Base-by-base conservation (phyloP, 1,140 invertebrate species). In the Drosophila burlai region DNA sequence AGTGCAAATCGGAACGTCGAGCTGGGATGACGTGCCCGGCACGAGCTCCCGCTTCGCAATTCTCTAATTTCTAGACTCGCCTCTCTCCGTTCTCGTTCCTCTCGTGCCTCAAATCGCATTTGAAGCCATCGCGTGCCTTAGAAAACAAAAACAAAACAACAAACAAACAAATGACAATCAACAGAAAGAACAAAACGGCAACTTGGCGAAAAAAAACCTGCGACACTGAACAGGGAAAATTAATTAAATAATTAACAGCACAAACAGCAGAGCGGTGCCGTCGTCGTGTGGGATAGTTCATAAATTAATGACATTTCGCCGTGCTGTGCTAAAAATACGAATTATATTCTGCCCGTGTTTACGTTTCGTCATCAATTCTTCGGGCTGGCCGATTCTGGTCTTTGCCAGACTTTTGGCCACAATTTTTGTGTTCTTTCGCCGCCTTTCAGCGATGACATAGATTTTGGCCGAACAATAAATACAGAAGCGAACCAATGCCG, bases 1-100 rank as follows among this genome's bases (percentile, higher is more conserved):
- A 87, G 84, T 87, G 84, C 84, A 78, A 89, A 83, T 87, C 83
- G 73, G 60, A 84, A 75, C 81, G 84, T 81, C 66, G 84, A 67
- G 74, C 68, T 84, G 84, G 72, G 76, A 80, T 81, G 83, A 81
- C 84, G 75, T 83, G 81, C 80, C 64, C 58, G 43, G 75, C 75
- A 76, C 74, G 75, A 61, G 55, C 73, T 67, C 73, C 62, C 62
- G 42, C 46, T 47, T 54, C 18, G 47, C 38, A 46, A 57, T 58
- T 38, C 36, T 71, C 36, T 57, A 34, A 10, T 42, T 49, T 21
- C 52, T 55, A 55, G 52, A 24, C 34, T 16, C 18, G 15, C 13
- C 6, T 52, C 73, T 54, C 31, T 47, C 21, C 13, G 29, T 29
- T 29, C 29, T 29, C 26, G 26, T 26, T 29, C 11, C 34, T 11